Conservation (phyloP, 2,113 vertebrate genomes). For the Cyphomyrus plagiostoma region DNA sequence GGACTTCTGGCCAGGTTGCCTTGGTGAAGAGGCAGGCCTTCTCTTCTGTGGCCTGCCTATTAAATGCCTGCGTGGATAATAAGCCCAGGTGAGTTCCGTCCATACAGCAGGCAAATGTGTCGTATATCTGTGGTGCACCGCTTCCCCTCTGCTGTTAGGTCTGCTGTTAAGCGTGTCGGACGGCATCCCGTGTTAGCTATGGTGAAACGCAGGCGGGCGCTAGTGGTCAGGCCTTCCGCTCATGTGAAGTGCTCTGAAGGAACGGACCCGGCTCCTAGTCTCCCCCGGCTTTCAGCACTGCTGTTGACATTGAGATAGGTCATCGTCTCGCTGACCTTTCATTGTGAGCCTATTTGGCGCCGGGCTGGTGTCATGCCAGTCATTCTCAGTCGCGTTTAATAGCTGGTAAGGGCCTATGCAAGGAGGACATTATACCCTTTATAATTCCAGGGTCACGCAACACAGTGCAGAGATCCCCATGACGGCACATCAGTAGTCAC, state of each 20-base stretch:
- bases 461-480: constrained; percentile 33
- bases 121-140: background rate
- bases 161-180: background rate
- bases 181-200: background rate
- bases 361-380: constrained; percentile 39
- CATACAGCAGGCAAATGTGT: background rate
- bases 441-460: constrained; percentile 40
- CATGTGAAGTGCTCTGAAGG: background rate
- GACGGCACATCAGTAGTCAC: background rate
- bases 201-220: background rate
- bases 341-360: constrained; percentile 42
- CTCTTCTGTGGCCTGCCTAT: background rate
- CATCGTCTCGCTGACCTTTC: background rate
- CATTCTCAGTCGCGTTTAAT: constrained; percentile 41
- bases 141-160: background rate
- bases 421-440: constrained; percentile 47
- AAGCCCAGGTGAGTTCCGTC: background rate
- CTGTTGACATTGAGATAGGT: constrained; percentile 1
- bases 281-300: background rate
- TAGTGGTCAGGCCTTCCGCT: background rate
- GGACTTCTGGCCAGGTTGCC: background rate
- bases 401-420: constrained; percentile 25
- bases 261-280: background rate
- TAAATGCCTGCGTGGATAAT: background rate
- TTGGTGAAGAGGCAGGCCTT: background rate